Conservation (phyloP, 2,113 vertebrate species). For the Diadophis punctatus region DNA sequence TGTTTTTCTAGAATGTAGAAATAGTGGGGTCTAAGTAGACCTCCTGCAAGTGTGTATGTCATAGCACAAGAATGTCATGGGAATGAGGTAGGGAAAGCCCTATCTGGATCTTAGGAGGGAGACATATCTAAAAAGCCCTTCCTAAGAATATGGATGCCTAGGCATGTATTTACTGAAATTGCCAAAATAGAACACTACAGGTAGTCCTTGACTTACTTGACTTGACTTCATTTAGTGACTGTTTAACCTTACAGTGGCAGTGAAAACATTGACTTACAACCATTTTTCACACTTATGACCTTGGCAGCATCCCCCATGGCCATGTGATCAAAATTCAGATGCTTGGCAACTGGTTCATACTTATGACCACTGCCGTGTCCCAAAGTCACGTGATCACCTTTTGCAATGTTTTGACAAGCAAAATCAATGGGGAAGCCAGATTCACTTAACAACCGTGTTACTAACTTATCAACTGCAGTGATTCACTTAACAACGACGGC, state of each 20-base stretch:
- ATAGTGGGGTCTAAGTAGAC: neutral
- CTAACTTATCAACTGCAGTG: too few relatives aligned
- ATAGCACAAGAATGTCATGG: neutral
- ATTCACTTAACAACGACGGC: too few relatives aligned
- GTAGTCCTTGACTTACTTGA: neutral
- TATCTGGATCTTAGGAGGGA: neutral
- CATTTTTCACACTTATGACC: neutral
- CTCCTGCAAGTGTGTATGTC: neutral
- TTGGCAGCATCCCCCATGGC: neutral
- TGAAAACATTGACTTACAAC: neutral
- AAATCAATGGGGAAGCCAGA: neutral
- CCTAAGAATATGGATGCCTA: neutral
- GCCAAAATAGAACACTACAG: neutral
- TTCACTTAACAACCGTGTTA: neutral
- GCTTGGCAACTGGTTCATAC: neutral
- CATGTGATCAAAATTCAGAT: neutral
- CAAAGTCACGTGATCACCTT: neutral
- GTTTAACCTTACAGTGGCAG: neutral
- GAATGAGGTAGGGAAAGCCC: neutral
- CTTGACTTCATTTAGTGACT: neutral
- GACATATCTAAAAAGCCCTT: neutral
- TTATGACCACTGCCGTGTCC: neutral
- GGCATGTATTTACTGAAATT: neutral
- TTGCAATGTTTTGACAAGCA: neutral
- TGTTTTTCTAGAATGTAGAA: neutral